Conservation (phyloP, 2,797 vertebrate species). For the Rhincodon typus region DNA sequence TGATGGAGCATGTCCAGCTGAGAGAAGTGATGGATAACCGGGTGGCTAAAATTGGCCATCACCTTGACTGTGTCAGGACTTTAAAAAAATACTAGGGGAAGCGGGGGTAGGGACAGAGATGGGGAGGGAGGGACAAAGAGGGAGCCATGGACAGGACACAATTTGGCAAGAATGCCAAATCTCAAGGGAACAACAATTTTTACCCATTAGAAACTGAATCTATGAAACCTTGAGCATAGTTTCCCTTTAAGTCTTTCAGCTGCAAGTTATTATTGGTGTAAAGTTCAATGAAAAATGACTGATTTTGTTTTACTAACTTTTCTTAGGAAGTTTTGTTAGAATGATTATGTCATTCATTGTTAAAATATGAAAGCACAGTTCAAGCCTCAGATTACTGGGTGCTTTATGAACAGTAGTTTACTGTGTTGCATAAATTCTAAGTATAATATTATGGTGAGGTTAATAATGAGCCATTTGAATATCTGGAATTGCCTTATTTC, state of each 20-base stretch:
- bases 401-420: not conserved
- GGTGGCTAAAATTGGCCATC: conserved; percentile 75
- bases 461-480: not conserved
- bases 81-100: conserved; percentile 51
- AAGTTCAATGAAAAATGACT: not conserved
- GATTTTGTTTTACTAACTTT: not conserved
- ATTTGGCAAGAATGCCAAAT: too few species aligned
- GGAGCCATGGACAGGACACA: too few species aligned
- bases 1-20: conserved; percentile 74
- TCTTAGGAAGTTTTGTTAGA: not conserved
- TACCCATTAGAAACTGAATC: not conserved
- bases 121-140: too few species aligned
- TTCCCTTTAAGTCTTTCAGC: not conserved
- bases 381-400: not conserved
- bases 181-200: not conserved
- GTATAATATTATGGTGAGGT: not conserved
- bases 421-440: not conserved
- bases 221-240: not conserved
- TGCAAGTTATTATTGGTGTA: not conserved
- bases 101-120: not conserved
- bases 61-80: conserved; percentile 76
- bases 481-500: not conserved
- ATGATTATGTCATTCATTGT: not conserved
- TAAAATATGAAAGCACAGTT: not conserved
- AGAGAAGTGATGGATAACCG: conserved; percentile 74